Conservation (phyloP, 2,113 vertebrate species). For the Tetrao urogallus region DNA sequence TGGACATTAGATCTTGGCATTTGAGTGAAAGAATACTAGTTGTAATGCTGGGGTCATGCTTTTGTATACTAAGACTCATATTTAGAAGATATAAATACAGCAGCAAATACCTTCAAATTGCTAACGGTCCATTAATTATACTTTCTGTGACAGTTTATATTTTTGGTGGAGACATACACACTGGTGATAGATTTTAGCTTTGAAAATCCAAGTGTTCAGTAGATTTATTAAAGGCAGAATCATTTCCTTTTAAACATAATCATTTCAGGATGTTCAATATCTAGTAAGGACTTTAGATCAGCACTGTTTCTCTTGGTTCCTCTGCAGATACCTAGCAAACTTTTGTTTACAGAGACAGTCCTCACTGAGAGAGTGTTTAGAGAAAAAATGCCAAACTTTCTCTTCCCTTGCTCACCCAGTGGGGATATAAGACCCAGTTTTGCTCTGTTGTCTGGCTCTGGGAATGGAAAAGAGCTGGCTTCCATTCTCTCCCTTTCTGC, state of each 20-base stretch:
- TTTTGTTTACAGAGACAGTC: background rate
- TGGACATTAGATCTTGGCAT: constrained; percentile 12
- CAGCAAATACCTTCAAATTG: constrained; percentile 2
- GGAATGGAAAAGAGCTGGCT: background rate
- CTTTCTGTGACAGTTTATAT: background rate
- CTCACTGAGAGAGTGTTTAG: background rate
- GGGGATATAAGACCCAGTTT: accelerated
- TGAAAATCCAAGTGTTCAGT: background rate
- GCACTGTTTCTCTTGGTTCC: background rate
- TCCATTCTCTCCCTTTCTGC: background rate
- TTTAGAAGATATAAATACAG: background rate
- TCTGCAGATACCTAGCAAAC: background rate
- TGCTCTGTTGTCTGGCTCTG: background rate
- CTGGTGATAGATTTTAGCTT: background rate
- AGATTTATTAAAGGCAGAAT: constrained; percentile 19
- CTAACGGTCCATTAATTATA: background rate
- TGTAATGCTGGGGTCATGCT: background rate
- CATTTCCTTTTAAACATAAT: background rate
- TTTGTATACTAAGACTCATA: background rate
- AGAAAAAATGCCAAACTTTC: background rate
- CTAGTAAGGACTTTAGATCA: background rate
- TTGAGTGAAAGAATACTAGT: background rate
- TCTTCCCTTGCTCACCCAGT: background rate
- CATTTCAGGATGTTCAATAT: background rate
- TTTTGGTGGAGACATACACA: background rate